A percentile compares a stretch with the other conserved stretches of the same genome.
Conservation (phyloP, 2,888 invertebrate species). For the Crioceris asparagi region DNA sequence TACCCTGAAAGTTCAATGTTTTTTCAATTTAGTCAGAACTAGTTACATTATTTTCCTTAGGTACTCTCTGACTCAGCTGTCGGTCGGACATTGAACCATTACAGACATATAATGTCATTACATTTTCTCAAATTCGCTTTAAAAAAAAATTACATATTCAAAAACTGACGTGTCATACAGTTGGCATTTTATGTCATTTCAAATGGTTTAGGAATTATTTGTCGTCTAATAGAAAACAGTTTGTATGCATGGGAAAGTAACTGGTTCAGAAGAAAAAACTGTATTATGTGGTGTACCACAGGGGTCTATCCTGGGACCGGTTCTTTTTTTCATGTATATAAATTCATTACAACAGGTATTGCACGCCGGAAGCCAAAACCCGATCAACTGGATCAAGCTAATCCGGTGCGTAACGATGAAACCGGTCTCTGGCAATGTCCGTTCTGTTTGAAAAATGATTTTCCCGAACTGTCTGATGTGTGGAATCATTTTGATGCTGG, state of each 20-base stretch:
- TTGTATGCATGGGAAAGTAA: too few relatives aligned
- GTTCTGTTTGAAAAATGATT: constrained; percentile 91
- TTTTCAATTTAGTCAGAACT: neutral
- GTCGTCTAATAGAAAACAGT: constrained; percentile 1
- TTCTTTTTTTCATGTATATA: too few relatives aligned
- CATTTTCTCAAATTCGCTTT: too few relatives aligned
- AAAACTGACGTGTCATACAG: too few relatives aligned
- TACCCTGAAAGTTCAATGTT: constrained; percentile 1
- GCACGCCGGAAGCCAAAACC: constrained; percentile 18
- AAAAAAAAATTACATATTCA: too few relatives aligned
- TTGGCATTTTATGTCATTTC: too few relatives aligned
- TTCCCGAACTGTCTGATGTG: constrained; percentile 91
- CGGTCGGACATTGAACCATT: too few relatives aligned
- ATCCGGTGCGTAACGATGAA: constrained; percentile 89
- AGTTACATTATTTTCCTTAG: neutral
- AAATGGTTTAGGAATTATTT: neutral
- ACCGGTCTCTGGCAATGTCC: constrained; percentile 96
- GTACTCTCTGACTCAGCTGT: too few relatives aligned
- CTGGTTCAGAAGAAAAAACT: too few relatives aligned
- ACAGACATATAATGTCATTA: too few relatives aligned
- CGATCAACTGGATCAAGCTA: constrained; percentile 90
- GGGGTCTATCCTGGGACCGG: too few relatives aligned
- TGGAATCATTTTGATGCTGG: constrained; percentile 98
- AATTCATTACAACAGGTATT: constrained; percentile 12
- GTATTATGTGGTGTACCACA: too few relatives aligned